Base-by-base conservation (phyloP, 2,797 vertebrate species). In the Centropyge bicolor region DNA sequence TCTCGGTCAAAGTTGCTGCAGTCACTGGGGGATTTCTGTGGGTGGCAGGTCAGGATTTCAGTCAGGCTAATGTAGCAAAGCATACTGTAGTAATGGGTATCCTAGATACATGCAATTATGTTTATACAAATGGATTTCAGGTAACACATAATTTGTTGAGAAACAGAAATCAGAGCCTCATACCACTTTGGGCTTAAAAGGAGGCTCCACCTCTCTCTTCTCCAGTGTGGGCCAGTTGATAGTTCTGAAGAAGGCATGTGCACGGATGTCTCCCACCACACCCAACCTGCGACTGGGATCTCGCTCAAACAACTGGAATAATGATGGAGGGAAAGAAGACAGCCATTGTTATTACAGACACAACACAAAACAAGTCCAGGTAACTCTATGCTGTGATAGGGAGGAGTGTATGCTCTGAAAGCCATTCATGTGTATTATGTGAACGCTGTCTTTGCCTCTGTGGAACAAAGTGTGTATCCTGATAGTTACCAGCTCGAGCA, bases 171-270 rank as follows among this genome's bases (percentile, higher is more conserved):
- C 3, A 63, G 4, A 78, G 40, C 69, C 45, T 86, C 97, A 0
- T 96, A 99, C 98, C 98, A 99, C 98, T 99, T 97, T 99, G 2
- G 98, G 98, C 89, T 92, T 97, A 94, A 99, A 99, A 19, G 98
- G 98, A 0, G 98, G 98, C 0, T 95, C 92, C 52, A 97, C 76
- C 45, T 95, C 94, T 87, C 92, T 95, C 83, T 89, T 97, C 93
- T 98, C 98, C 27, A 99, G 95, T 0, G 90, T 87, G 0, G 74
- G 22, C 98, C 98, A 99, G 93, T 97, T 97, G 88, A 99, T 96
- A 13, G 93, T 93, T 94, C 95, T 98, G 93, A 99, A 99, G 94
- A 99, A 99, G 4, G 94, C 19, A 52, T 99, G 98, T 19, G 56
- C 73, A 80, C 94, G 97, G 84, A 99, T 96, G 88, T 96, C 95